These are phyloP conservation scores for Buphagus erythrorhynchus DNA, from an alignment of 2,797 vertebrate genomes.

Conservation along the genomic window DNA sequence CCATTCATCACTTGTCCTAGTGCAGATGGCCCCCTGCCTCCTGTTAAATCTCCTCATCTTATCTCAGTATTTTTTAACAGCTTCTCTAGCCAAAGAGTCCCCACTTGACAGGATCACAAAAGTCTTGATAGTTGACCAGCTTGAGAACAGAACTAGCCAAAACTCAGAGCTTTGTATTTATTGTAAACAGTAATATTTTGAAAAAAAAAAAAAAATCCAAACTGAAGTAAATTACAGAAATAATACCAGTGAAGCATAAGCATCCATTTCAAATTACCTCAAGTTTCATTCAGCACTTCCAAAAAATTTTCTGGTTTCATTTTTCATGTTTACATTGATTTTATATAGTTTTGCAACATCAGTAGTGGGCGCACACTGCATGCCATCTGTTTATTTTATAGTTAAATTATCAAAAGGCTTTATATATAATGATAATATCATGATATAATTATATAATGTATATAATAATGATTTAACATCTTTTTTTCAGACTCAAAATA, in stretches of 20 bases:
- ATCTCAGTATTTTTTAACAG: background rate
- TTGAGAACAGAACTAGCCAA: background rate
- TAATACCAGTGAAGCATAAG: background rate
- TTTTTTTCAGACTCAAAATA: background rate
- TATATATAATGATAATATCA: background rate
- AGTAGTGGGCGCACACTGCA: background rate
- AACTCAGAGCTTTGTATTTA: background rate
- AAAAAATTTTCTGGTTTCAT: background rate
- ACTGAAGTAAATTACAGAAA: background rate
- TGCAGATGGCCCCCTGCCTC: accelerated
- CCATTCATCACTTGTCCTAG: accelerated
- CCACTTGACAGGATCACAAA: background rate
- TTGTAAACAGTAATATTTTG: background rate
- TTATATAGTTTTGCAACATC: background rate
- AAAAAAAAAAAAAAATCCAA: background rate
- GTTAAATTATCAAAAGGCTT: background rate
- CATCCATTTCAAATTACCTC: background rate
- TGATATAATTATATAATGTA: background rate
- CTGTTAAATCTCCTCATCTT: background rate
- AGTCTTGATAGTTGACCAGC: background rate
- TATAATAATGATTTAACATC: background rate
- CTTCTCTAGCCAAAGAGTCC: background rate
- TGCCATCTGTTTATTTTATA: background rate
- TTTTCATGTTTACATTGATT: background rate
- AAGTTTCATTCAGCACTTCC: background rate